Base-by-base conservation (phyloP, 2,113 vertebrate genomes). In the Syngnathus scovelli region DNA sequence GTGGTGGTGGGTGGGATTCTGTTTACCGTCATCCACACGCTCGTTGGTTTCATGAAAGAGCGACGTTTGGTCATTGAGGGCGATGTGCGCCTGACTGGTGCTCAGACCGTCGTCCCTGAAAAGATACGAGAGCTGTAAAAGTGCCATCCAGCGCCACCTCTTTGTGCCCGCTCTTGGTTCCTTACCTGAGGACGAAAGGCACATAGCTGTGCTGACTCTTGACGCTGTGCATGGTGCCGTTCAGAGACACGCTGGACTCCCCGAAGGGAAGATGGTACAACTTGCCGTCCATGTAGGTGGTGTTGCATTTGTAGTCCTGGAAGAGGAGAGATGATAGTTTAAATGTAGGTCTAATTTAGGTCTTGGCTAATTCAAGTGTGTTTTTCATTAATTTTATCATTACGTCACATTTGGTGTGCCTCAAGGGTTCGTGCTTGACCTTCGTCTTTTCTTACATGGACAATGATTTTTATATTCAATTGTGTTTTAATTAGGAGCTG, bases 131-230 rank as follows among this genome's bases (percentile, higher is more conserved):
- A 16, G 56, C 7, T n/a, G 33, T 27, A 60, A 21, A 64, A 6
- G 13, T 61, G 39, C 13, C 44, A 46, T 16, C 44, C 4, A n/a
- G 3, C 15, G 44, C 44, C 44, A 16, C 7, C 37, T 21, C 38
- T 37, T 2, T 0, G 27, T 18, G 6, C 51, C 4, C 23, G 0
- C 2, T 39, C 5, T 1, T 5, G 0, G 38, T 54, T 56, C 6
- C 62, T 48, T 82, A 95, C 95, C 95, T 87, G 58, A 94, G 90
- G 78, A 94, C 87, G 56, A 98, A 96, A 8, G 96, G 95, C 52
- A 95, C 92, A 70, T 98, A 98, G 91, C 95, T 98, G 81, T 95
- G 94, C 81, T 94, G 94, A 73, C 95, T 98, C 89, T 94, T 95
- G 75, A 90, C 91, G 0, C 94, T 97, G 79, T 93, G 94, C 72